Base-by-base conservation (phyloP, 2,797 vertebrate species). In the Tachyglossus aculeatus region DNA sequence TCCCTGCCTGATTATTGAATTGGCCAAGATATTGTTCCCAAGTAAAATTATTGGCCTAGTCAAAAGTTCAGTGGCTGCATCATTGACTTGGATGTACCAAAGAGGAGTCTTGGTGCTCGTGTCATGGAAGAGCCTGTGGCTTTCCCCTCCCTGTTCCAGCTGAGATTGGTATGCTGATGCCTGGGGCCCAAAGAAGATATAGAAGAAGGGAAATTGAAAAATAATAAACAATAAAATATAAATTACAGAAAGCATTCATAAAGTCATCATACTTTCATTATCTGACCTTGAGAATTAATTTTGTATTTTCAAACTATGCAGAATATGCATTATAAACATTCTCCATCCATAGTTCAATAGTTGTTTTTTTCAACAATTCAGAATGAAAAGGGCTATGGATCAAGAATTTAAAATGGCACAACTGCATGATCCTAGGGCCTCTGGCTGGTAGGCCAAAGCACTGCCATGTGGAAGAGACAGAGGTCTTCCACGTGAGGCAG, bases 211-310 rank as follows among this genome's bases (percentile, higher is more conserved):
- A 84, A 88, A 81, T 81, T 81, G 82, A 89, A 88, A 87, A 82
- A 89, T 86, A 91, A 90, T 82, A 89, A 91, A 89, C 87, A 89
- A 85, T 70, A 74, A 88, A 88, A 88, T 77, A 86, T 86, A 85
- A 86, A 86, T 84, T 80, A 86, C 77, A 77, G 81, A 86, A 78
- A 82, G 78, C 15, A 39, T 77, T 87, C 82, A 85, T 78, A 79
- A 78, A 90, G 79, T 76, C 86, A 88, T 88, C 84, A 69, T 86
- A 84, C 40, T 86, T 88, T 88, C 88, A 89, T 88, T 87, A 90
- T 89, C 86, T 68, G 69, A 83, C 60, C 78, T 89, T 76, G 82
- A 84, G 82, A 88, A 89, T 86, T 88, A 90, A 88, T 88, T 87
- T 85, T 61, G 75, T 69, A 77, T 89, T 87, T 87, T 83, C 64